Evolutionary conservation across 1,140 invertebrate genomes (phyloP), one percentile per base, ranked within the genome.

Genomic region (Drosophila bifasciata): DNA sequence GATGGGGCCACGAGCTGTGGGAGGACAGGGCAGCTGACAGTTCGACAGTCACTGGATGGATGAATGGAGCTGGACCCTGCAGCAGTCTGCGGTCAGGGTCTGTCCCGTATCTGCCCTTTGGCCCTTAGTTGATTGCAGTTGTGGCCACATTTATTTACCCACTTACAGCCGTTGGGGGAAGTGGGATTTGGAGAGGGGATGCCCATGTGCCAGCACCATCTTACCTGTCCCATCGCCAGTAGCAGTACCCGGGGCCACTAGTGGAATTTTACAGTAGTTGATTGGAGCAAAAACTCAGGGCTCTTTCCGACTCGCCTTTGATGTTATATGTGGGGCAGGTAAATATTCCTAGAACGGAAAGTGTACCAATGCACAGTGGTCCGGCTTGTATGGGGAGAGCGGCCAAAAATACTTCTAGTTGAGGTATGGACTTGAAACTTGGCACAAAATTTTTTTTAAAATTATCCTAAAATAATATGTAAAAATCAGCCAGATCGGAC

Each of bases 81-180:
- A 52, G 69, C 17, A 52, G 16, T 49, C 58, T 62, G 51, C 44
- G 67, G 55, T 70, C 53, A 51, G 23, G 7, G 23, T 5, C 23
- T 23, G 4, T 23, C n/a, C 6, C 21, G 5, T 15, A 23, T 25
- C 23, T 25, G 23, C 5, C 28, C 25, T 11, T 11, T 8, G 17
- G 56, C 16, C 32, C 43, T 16, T 19, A 25, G 9, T 9, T 1
- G 3, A 11, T 32, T 32, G 40, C 23, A 28, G 23, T 62, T 81
- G 77, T 66, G 77, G 78, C 78, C 59, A 71, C 72, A 81, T 71
- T 60, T 79, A 81, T 76, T 81, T 79, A 61, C 60, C 61, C 45
- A 57, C 44, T 77, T 53, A 49, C 43, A 66, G 67, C 60, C 56
- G 60, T 67, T n/a, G n/a, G n/a, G n/a, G n/a, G n/a, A n/a, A n/a